Evolutionary conservation across 92 coral and sea anemone genomes (phyloP).

Genomic region (Desmophyllum pertusum): DNA sequence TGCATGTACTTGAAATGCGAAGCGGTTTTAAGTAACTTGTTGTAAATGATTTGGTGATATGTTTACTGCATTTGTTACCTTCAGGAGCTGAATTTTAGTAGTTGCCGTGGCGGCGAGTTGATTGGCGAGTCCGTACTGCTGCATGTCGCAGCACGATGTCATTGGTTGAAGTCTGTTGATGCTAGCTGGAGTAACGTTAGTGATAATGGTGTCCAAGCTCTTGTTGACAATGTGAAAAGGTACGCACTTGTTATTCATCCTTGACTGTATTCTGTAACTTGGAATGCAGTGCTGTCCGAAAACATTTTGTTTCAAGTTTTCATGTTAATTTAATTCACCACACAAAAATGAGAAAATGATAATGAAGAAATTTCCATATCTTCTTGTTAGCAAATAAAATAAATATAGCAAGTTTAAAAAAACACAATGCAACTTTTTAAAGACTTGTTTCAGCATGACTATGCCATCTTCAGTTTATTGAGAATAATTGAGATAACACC

Average conservation of each 20-base stretch:
- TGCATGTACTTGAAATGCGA: too few species aligned
- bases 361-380: too few species aligned
- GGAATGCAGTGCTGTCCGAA: background rate
- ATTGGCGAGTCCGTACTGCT: slow-evolving; percentile 96
- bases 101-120: slow-evolving; percentile 91
- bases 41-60: background rate
- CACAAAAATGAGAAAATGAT: too few species aligned
- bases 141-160: slow-evolving; percentile 92
- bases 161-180: slow-evolving; percentile 81
- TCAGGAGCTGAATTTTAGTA: slow-evolving; percentile 94
- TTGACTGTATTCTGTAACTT: background rate
- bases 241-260: slow-evolving; percentile 3
- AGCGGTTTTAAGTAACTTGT: too few species aligned
- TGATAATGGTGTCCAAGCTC: slow-evolving; percentile 92
- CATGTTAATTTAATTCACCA: too few species aligned
- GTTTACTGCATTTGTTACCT: background rate
- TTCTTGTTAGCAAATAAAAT: too few species aligned
- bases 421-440: too few species aligned
- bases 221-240: slow-evolving; percentile 89
- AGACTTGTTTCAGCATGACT: too few species aligned
- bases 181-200: slow-evolving; percentile 99
- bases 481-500: too few species aligned
- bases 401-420: too few species aligned
- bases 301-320: too few species aligned
- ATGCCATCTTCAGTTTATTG: too few species aligned